Evolutionary conservation across 2,888 invertebrate genomes (phyloP), one percentile per base, ranked within the genome.

Genomic region (Acholoe squamosa): DNA sequence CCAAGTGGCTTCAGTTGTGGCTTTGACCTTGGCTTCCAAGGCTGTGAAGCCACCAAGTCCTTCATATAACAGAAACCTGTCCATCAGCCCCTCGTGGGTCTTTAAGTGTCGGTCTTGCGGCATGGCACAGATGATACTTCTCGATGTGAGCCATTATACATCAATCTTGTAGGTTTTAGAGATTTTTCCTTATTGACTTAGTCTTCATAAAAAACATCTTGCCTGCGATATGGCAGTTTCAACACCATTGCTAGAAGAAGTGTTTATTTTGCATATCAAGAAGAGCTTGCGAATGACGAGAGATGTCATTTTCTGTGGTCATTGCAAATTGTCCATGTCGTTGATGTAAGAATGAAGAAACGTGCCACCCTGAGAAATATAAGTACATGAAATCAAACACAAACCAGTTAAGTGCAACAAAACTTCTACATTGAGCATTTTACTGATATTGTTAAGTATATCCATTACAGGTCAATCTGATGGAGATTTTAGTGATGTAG

Each of bases 261-360:
- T 54, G 54, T 86, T 86, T 86, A 86, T 86, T 56, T 86, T 56
- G 86, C 56, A 86, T 86, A 86, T 86, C 86, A 86, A 54, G 86
- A 52, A n/a, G 22, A 86, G 52, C 56, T 86, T 86, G 25, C 52
- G 80, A 80, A 43, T 43, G 80, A 80, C n/a, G 80, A 34, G 33
- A 33, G 80, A 43, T 80, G 80, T 80, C 80, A 7, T 80, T 80
- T 33, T 80, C 43, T 80, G 80, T 80, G 80, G 71, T 80, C 33
- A 80, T 14, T 80, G 80, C 28, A 80, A 80, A 43, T 34, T 80
- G 80, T 43, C 80, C 80, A 80, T 80, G 80, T 80, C n/a, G 34
- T 80, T 80, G 80, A 19, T 43, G 43, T 43, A 19, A 33, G 33
- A 19, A 71, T 71, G 71, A 28, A 71, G 71, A 71, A 71, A 16